Evolutionary conservation across 1,140 invertebrate species (phyloP), one percentile per base, ranked within the genome.

Genomic region (Ctenoplectra terminalis): DNA sequence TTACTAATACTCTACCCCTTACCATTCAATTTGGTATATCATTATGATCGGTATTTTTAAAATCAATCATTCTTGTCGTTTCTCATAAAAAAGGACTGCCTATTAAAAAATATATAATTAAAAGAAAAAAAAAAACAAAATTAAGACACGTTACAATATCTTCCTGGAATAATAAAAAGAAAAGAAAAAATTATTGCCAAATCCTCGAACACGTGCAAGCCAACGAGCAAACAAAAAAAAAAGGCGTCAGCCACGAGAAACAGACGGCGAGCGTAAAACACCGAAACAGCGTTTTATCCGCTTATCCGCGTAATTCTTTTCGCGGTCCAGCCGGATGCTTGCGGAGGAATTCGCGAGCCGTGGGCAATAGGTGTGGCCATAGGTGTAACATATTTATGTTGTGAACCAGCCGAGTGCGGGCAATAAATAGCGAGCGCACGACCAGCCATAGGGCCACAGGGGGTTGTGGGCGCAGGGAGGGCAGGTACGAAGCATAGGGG

Each of bases 341-440:
- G 61, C 81, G 54, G 76, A 91, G 89, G 88, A 92, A 92, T 90
- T 88, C 87, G 83, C 85, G 69, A 54, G 73, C 61, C 46, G 81
- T 69, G 71, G 78, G 70, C 82, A 60, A 81, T 87, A 87, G 82
- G 85, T 88, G 73, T 82, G 88, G 81, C 87, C 89, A 90, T 91
- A 92, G 89, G 89, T 91, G 89, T 91, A 93, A 93, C 92, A 92
- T 93, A 93, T 94, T 93, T 93, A 93, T 91, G 91, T 92, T 93
- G 92, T 91, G 93, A 93, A 93, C 91, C 90, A 89, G 83, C 92
- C 91, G 89, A 93, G 92, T 93, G 93, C 84, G 89, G 90, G 92
- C 90, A 92, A 93, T 93, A 93, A 93, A 93, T 93, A 93, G 92
- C 89, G 52, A 61, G 54, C 60, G 79, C 52, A 52, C 58, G 60